Percentiles rank a stretch among this genome's conserved stretches.
Evolutionary conservation across 1,140 invertebrate genomes (phyloP).

Genomic region (Drusus annulatus): DNA sequence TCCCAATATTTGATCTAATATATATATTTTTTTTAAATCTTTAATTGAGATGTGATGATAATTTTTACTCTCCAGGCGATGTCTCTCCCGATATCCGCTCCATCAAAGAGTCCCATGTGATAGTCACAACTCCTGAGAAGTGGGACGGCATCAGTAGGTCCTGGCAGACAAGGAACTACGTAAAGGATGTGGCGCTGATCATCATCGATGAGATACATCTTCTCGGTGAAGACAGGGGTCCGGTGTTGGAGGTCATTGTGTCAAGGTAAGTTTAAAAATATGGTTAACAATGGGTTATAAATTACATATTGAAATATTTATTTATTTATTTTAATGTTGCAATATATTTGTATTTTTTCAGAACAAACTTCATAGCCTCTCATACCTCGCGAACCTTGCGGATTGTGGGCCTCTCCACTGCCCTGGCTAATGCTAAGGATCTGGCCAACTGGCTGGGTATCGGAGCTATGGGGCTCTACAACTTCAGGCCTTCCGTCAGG

Average conservation of each 20-base stretch:
- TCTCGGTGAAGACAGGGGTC: constrained; percentile 90
- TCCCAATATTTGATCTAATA: constrained; percentile 62
- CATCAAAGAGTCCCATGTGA: constrained; percentile 89
- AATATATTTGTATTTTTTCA: constrained; percentile 48
- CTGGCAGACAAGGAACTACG: constrained; percentile 97
- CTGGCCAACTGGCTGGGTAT: constrained; percentile 98
- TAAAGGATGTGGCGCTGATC: constrained; percentile 92
- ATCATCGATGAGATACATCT: constrained; percentile 99
- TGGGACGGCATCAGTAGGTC: constrained; percentile 99
- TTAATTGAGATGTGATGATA: neutral
- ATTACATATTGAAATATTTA: too few species aligned
- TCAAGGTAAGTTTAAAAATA: constrained; percentile 72
- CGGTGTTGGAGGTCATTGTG: constrained; percentile 90
- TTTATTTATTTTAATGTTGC: too few species aligned
- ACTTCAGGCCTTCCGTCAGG: constrained; percentile 97
- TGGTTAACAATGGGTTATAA: too few species aligned
- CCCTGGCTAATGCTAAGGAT: constrained; percentile 97
- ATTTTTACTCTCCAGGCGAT: constrained; percentile 74
- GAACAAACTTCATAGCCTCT: constrained; percentile 92
- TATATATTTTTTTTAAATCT: neutral
- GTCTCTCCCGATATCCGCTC: constrained; percentile 93
- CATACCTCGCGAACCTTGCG: constrained; percentile 86
- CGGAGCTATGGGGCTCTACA: constrained; percentile 92
- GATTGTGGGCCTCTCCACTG: constrained; percentile 96
- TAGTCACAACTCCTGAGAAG: constrained; percentile 99